Evolutionary conservation across 2,888 invertebrate genomes (phyloP).

Genomic region (Drosophila mettleri): DNA sequence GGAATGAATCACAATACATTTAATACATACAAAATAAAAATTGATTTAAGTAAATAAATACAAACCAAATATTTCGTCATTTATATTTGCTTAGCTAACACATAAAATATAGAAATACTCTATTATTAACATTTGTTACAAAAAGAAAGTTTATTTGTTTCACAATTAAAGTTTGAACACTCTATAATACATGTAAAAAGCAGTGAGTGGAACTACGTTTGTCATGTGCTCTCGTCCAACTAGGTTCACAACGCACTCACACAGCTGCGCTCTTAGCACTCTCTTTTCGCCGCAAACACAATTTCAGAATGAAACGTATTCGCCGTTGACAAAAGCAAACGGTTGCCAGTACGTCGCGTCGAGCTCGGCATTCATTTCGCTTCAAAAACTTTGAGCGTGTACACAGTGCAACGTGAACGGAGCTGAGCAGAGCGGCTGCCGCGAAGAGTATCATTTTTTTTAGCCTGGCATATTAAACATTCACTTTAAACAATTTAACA

Average conservation of each 20-base stretch:
- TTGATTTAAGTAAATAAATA: fast-evolving
- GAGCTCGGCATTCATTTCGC: slow-evolving; percentile 79
- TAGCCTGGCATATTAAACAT: slow-evolving; percentile 56
- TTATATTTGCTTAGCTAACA: background rate
- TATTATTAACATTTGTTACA: background rate
- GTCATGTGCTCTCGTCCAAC: slow-evolving; percentile 31
- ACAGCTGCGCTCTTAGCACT: slow-evolving; percentile 25
- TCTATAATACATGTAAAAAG: background rate
- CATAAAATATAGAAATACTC: too few species aligned
- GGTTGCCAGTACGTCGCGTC: slow-evolving; percentile 58
- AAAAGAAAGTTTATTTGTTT: background rate
- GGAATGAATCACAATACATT: background rate
- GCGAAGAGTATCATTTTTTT: slow-evolving; percentile 61
- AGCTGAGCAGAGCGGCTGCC: slow-evolving; percentile 60
- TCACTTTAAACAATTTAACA: slow-evolving; percentile 55
- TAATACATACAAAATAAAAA: background rate
- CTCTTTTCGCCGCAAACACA: slow-evolving; percentile 58
- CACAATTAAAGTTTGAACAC: background rate
- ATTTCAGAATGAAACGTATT: slow-evolving; percentile 78
- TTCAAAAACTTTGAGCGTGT: slow-evolving; percentile 76
- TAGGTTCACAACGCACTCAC: slow-evolving; percentile 38
- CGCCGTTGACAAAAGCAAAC: slow-evolving; percentile 62
- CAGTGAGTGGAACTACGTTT: slow-evolving; percentile 6
- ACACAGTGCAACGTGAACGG: slow-evolving; percentile 72
- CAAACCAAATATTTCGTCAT: fast-evolving